A percentile compares a stretch with the other conserved stretches of the same genome.
Evolutionary conservation across 2,113 vertebrate species (phyloP).

Genomic region (Epinephelus cyanopodus): DNA sequence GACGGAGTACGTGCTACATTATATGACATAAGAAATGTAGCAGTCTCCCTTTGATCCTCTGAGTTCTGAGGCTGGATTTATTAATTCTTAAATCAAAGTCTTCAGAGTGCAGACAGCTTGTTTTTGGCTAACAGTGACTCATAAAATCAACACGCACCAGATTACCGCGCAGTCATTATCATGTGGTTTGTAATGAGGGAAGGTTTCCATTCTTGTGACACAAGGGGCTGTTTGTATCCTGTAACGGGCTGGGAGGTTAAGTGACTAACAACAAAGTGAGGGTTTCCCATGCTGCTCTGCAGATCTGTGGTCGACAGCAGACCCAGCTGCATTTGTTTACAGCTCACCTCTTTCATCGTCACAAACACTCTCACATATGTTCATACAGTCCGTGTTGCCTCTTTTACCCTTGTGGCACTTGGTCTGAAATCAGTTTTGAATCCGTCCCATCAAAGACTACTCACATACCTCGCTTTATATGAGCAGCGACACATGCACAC

Average conservation of each 20-base stretch:
- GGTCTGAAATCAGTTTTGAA: constrained; percentile 29
- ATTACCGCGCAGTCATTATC: constrained; percentile 32
- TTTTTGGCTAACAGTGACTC: constrained; percentile 47
- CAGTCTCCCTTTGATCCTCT: constrained; percentile 1
- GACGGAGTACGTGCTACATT: background rate
- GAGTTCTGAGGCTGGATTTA: constrained; percentile 29
- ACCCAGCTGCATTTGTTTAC: constrained; percentile 68
- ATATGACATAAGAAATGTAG: background rate
- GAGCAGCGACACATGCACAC: constrained; percentile 50
- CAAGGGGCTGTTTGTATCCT: constrained; percentile 26
- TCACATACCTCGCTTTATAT: constrained; percentile 23
- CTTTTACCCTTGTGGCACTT: constrained; percentile 14
- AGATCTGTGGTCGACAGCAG: constrained; percentile 8
- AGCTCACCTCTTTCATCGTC: constrained; percentile 57
- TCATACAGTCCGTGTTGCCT: constrained; percentile 13
- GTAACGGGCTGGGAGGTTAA: background rate
- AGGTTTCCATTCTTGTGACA: constrained; percentile 32
- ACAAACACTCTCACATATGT: constrained; percentile 1
- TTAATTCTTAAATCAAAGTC: constrained; percentile 28
- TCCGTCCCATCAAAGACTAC: constrained; percentile 34
- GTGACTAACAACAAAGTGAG: constrained; percentile 13
- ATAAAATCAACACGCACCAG: constrained; percentile 46
- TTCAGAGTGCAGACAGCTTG: background rate
- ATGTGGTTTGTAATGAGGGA: constrained; percentile 45
- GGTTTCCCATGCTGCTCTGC: constrained; percentile 39